These are phyloP conservation scores for Gerosis bhagava DNA, from an alignment of 2,888 invertebrate species.

Conservation along the genomic window DNA sequence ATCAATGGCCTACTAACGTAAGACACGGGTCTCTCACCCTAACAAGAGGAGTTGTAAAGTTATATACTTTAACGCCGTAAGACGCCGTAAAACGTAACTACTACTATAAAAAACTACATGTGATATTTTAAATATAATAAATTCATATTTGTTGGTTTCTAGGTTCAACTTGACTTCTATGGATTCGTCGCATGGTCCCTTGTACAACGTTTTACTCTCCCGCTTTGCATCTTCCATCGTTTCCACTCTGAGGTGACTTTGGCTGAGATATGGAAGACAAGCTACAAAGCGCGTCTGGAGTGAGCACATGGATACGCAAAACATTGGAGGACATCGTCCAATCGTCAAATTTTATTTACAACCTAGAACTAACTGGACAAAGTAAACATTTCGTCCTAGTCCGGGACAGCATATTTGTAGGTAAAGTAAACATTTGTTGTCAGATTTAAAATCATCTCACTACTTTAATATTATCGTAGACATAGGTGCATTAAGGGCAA, in stretches of 20 bases:
- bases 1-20: no score
- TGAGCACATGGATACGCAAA: slow-evolving; percentile 67
- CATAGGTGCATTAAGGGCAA: slow-evolving; percentile 46
- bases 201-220: slow-evolving; percentile 95
- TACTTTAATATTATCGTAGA: slow-evolving; percentile 52
- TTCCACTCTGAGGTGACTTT: slow-evolving; percentile 97
- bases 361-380: slow-evolving; percentile 24
- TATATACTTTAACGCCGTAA: no score
- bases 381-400: slow-evolving; percentile 64
- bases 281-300: slow-evolving; percentile 95
- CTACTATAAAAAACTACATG: no score
- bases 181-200: slow-evolving; percentile 97
- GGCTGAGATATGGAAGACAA: slow-evolving; percentile 98
- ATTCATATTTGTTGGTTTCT: no score
- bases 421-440: slow-evolving; percentile 62
- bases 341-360: slow-evolving; percentile 24
- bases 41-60: no score
- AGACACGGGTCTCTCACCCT: no score
- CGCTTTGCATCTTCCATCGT: slow-evolving; percentile 97
- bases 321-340: slow-evolving; percentile 48
- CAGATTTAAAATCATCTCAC: slow-evolving; percentile 64
- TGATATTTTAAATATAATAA: background rate
- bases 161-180: slow-evolving; percentile 94
- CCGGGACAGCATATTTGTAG: slow-evolving; percentile 73
- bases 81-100: no score